Conservation (phyloP, 2,113 vertebrate genomes). For the Phylloscopus trochiloides region DNA sequence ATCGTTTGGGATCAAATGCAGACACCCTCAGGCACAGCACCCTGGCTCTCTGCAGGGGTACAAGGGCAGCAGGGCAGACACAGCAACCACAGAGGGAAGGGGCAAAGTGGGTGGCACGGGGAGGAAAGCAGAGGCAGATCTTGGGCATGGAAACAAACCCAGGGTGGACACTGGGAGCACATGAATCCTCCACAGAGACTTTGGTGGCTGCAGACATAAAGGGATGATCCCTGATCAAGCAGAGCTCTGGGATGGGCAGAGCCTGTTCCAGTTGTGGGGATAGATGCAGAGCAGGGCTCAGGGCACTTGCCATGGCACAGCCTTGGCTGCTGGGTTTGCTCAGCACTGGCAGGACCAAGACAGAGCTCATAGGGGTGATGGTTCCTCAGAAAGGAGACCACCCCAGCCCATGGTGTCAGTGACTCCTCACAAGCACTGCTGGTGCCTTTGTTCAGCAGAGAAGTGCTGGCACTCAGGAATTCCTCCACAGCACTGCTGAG, state of each 20-base stretch:
- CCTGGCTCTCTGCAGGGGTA: accelerated
- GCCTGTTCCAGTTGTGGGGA: background rate
- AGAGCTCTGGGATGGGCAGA: background rate
- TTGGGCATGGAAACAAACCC: background rate
- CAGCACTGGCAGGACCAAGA: background rate
- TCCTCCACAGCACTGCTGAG: background rate
- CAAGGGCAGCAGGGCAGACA: background rate
- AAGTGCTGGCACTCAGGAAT: background rate
- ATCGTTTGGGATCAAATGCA: background rate
- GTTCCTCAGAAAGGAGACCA: background rate
- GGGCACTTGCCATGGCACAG: background rate
- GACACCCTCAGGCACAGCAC: background rate
- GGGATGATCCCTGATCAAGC: background rate
- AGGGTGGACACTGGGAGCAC: background rate
- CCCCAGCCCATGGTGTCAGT: background rate
- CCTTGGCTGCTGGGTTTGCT: background rate
- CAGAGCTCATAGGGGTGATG: background rate
- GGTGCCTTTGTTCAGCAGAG: background rate
- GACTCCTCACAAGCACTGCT: accelerated
- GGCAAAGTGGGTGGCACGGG: accelerated
- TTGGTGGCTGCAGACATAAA: background rate
- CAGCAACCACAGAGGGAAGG: background rate
- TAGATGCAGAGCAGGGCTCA: background rate
- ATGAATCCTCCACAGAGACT: background rate
- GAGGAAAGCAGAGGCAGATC: background rate